Evolutionary conservation across 2,113 vertebrate species (phyloP).

Genomic region (Paralichthys olivaceus): DNA sequence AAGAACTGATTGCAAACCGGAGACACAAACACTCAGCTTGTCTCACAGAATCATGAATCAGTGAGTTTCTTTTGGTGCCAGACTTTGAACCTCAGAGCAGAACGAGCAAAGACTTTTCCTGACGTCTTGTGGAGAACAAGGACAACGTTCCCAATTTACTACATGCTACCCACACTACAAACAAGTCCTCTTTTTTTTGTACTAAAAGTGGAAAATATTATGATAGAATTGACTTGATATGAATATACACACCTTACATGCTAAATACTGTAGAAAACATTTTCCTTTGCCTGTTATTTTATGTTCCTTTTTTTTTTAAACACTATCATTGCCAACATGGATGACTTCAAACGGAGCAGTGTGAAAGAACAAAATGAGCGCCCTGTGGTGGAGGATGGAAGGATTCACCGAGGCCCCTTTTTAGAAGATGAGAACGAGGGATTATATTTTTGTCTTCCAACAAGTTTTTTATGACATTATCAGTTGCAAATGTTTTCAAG

Average conservation of each 20-base stretch:
- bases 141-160: constrained; percentile 28
- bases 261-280: constrained; percentile 54
- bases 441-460: constrained; percentile 43
- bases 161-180: constrained; percentile 53
- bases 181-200: constrained; percentile 58
- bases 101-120: constrained; percentile 35
- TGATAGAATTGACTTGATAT: constrained; percentile 46
- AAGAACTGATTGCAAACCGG: constrained; percentile 12
- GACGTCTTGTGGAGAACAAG: constrained; percentile 16
- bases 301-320: constrained; percentile 40
- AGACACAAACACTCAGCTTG: constrained; percentile 24
- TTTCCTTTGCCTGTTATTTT: constrained; percentile 35
- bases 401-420: constrained; percentile 10
- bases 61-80: constrained; percentile 13
- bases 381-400: not conserved
- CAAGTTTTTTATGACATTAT: not conserved
- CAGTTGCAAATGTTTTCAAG: constrained; percentile 11
- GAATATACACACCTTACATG: constrained; percentile 56
- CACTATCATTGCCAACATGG: constrained; percentile 6
- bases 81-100: constrained; percentile 43
- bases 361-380: constrained; percentile 22
- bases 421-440: constrained; percentile 15
- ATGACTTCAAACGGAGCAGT: constrained; percentile 5
- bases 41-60: constrained; percentile 48
- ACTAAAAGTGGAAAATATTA: constrained; percentile 74